A percentile compares a stretch with the other conserved stretches of the same genome.
phyloP scores from a whole-genome alignment of 2,797 vertebrate species.

The Linurgus olivaceus region DNA sequence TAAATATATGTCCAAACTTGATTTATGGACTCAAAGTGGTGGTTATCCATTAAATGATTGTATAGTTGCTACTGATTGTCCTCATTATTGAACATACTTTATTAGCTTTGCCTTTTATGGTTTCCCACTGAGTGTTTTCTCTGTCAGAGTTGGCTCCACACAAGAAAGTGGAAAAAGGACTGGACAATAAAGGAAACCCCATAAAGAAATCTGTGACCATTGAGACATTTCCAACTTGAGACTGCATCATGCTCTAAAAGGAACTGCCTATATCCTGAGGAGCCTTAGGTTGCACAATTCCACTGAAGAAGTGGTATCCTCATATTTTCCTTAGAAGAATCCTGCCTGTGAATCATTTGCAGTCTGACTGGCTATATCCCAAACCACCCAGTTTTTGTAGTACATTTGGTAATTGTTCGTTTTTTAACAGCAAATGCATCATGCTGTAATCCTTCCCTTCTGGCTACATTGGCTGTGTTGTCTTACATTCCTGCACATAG shows the following conservation, averaged over 20 bases:
- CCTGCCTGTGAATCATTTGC: slow-evolving; percentile 57
- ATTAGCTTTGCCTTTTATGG: slow-evolving; percentile 1
- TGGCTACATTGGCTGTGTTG: slow-evolving; percentile 13
- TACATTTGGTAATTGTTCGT: slow-evolving; percentile 52
- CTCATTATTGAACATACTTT: not conserved
- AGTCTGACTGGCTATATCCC: slow-evolving; percentile 30
- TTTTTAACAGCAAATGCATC: slow-evolving; percentile 60
- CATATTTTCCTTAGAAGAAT: slow-evolving; percentile 51
- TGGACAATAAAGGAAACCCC: not conserved
- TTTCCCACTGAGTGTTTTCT: not conserved
- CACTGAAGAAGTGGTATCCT: slow-evolving; percentile 47
- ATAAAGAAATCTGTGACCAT: not conserved
- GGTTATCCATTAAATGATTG: not conserved
- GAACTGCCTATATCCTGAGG: slow-evolving; percentile 24
- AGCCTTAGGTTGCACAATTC: slow-evolving; percentile 47
- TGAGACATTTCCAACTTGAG: not conserved
- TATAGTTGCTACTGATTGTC: not conserved
- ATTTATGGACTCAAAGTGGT: not conserved
- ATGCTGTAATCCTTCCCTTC: slow-evolving; percentile 56
- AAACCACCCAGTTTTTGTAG: slow-evolving; percentile 55
- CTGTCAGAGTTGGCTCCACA: not conserved
- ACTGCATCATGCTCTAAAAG: not conserved
- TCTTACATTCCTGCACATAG: slow-evolving; percentile 44
- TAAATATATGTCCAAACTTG: not conserved
- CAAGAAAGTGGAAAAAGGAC: slow-evolving; percentile 1